A percentile compares a stretch with the other conserved stretches of the same genome.
phyloP scores from a whole-genome alignment of 1,140 invertebrate genomes.

The Temnothorax longispinosus region DNA sequence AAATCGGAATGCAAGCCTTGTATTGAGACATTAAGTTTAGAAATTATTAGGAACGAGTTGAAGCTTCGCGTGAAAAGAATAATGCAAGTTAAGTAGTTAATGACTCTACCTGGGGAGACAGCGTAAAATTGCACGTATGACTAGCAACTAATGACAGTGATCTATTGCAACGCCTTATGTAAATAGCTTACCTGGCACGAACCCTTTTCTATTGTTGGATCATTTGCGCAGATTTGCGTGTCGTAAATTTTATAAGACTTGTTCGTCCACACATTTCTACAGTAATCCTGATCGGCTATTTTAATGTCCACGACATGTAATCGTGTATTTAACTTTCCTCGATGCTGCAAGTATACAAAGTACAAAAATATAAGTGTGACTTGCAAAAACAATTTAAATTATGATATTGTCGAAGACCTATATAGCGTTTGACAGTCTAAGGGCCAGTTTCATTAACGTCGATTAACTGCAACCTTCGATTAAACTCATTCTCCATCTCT shows the following conservation, averaged over 20 bases:
- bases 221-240: conserved; percentile 68
- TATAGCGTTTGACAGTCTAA: neutral
- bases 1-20: neutral
- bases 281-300: conserved; percentile 52
- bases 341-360: conserved; percentile 47
- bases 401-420: neutral
- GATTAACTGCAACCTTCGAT: too few relatives aligned
- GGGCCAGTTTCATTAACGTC: too few relatives aligned
- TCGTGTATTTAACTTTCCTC: neutral
- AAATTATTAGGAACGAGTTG: conserved; percentile 2
- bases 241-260: too few relatives aligned
- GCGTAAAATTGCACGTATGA: conserved; percentile 8
- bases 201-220: conserved; percentile 33
- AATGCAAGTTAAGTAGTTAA: neutral
- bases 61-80: conserved; percentile 28
- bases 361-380: conserved; percentile 5
- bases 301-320: conserved; percentile 58
- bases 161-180: neutral
- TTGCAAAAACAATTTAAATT: neutral
- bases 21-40: conserved; percentile 9
- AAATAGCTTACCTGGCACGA: conserved; percentile 68
- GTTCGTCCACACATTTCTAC: conserved; percentile 6
- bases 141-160: neutral
- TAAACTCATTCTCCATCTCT: too few relatives aligned
- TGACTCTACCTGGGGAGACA: neutral